Base-by-base conservation (phyloP, 2,113 vertebrate genomes). In the Tupaia tana region DNA sequence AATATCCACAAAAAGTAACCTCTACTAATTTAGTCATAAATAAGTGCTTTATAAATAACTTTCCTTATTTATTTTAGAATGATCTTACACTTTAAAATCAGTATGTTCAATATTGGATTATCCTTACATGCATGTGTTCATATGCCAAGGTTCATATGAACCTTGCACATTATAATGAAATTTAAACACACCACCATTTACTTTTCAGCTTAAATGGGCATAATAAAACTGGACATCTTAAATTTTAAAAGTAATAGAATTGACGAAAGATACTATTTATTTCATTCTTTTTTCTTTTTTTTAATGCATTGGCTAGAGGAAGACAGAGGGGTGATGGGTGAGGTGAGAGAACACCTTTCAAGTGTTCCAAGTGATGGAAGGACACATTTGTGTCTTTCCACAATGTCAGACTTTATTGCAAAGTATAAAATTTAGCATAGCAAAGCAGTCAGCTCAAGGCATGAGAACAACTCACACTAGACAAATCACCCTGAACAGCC, bases 231-330 rank as follows among this genome's bases (percentile, higher is more conserved):
- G 19, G 22, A 9, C 9, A 91, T 83, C 9, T 80, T 86, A 89
- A 81, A 94, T 71, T 79, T 66, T 78, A 82, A 94, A 92, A 88
- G 70, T 54, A 92, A 89, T 22, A 58, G n/a, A 2, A 69, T 74
- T 89, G 5, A 91, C 18, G 69, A 92, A 95, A 94, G 22, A 86
- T 24, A 91, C 13, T 59, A 85, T 22, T 61, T 92, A 25, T 86
- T 88, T 85, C 20, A 79, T 20, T n/a, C 22, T 90, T 63, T 74
- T 18, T 20, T n/a, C 22, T 90, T 63, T 74, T 18, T 43, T 43
- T 43, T 43, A 43, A 43, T 43, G 43, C 43, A 43, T 43, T 43
- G 43, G 43, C 43, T 43, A 43, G 43, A 43, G 43, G 43, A 5
- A 43, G 43, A 43, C 43, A 43, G 43, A 43, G 43, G 43, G 43